A percentile compares a stretch with the other conserved stretches of the same genome.
Conservation (phyloP, 2,797 vertebrate genomes). For the Rhinophrynus dorsalis region DNA sequence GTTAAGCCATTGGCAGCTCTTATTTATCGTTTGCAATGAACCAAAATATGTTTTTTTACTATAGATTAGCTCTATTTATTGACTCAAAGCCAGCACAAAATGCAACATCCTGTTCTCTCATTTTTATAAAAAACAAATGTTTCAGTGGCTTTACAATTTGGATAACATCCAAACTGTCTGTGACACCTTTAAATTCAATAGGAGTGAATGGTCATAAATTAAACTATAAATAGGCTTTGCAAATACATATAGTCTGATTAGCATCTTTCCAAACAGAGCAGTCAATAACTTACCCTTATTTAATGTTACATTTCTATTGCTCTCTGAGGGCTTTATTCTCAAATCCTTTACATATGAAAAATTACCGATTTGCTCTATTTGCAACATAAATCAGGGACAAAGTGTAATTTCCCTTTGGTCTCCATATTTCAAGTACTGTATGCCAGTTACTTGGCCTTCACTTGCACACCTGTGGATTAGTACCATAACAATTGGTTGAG, state of each 20-base stretch:
- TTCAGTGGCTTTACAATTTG: slow-evolving; percentile 49
- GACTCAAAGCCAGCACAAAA: slow-evolving; percentile 1
- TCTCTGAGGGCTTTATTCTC: slow-evolving; percentile 37
- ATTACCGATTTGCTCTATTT: slow-evolving; percentile 43
- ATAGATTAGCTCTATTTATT: not conserved
- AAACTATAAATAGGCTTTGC: slow-evolving; percentile 51
- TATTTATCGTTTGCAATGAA: not conserved
- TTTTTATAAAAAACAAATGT: slow-evolving; percentile 57
- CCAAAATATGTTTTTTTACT: not conserved
- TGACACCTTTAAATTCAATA: slow-evolving; percentile 56
- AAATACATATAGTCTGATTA: slow-evolving; percentile 54
- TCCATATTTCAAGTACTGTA: slow-evolving; percentile 33
- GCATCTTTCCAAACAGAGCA: slow-evolving; percentile 23
- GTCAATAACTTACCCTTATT: slow-evolving; percentile 41
- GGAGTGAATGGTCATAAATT: slow-evolving; percentile 52
- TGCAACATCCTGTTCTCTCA: slow-evolving; percentile 17
- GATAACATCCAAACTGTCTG: slow-evolving; percentile 55
- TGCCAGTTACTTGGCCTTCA: not conserved
- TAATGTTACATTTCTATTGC: slow-evolving; percentile 30
- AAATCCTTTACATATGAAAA: slow-evolving; percentile 50
- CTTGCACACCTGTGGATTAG: slow-evolving; percentile 14
- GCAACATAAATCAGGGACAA: slow-evolving; percentile 45
- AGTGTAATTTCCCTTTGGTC: slow-evolving; percentile 25
- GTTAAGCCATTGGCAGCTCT: too few relatives aligned
- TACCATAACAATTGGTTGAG: not conserved